Evolutionary conservation across 1,140 invertebrate species (phyloP), one percentile per base, ranked within the genome.

Genomic region (Drosophila insularis): DNA sequence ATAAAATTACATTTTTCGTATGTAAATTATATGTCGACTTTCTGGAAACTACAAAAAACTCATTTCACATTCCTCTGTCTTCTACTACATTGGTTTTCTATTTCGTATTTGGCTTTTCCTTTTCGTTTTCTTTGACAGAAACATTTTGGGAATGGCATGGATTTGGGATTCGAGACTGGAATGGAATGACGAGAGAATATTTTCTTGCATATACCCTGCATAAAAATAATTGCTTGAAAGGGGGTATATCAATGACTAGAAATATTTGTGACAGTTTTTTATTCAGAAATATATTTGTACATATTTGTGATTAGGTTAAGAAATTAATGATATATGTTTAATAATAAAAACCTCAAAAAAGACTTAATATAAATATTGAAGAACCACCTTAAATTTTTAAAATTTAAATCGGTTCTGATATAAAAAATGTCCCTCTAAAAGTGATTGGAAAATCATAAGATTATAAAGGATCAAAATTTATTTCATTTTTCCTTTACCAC

Each of bases 71-170:
- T 56, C 68, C 31, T 39, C 23, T 61, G 43, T 17, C 46, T 27
- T 62, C 71, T 63, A 60, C 60, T 72, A 71, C 74, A 81, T 19
- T 46, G 74, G 65, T 81, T 81, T 27, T 86, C 32, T 71, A 71
- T 85, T 81, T 75, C 74, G 35, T 19, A n/a, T 73, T 71, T 2
- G 17, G 43, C 7, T 54, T 43, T 80, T 46, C 50, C 17, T 50
- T 8, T 19, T 19, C 43, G 43, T 50, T 50, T 27, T 65, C 66
- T 70, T 71, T 71, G 80, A 63, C 79, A 74, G 50, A 74, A 84
- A 67, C 68, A 86, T 81, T 84, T 74, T 58, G 60, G 63, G 66
- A 82, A 71, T 81, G 78, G 63, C 43, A 50, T 50, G 43, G 17
- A 50, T 50, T 50, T 8, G 11, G 35, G 35, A 37, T 37, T 37